These are phyloP conservation scores for Mustelus asterias DNA, from an alignment of 2,113 vertebrate species.

Conservation along the genomic window DNA sequence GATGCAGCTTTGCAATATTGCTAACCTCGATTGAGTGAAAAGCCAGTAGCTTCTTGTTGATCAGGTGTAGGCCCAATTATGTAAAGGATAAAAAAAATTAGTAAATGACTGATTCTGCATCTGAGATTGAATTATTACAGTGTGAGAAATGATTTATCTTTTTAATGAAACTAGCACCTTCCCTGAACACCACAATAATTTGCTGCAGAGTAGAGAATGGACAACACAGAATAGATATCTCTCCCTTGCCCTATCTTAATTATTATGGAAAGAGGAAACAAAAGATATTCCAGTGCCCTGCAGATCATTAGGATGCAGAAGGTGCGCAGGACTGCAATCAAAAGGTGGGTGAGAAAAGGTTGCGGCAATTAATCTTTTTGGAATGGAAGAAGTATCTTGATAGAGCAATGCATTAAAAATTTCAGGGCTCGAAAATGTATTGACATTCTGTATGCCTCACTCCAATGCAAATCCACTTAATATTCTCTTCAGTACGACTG, in stretches of 20 bases:
- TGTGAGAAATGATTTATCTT: neutral
- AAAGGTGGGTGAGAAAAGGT: neutral
- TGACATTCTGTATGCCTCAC: slow-evolving; percentile 7
- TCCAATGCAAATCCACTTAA: neutral
- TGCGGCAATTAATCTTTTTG: neutral
- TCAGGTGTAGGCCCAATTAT: neutral
- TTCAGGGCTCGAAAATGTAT: neutral
- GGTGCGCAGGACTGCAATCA: neutral
- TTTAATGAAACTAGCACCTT: neutral
- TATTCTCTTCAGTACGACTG: neutral
- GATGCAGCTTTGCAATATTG: neutral
- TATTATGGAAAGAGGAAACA: neutral
- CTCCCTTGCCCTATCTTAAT: neutral
- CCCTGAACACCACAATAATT: neutral
- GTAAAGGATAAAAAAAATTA: neutral
- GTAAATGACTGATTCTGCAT: neutral
- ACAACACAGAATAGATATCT: neutral
- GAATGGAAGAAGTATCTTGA: neutral
- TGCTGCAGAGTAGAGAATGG: too few relatives aligned
- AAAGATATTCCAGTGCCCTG: neutral
- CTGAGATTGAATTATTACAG: neutral
- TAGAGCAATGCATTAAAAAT: neutral
- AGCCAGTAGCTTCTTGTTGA: neutral
- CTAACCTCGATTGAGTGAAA: neutral
- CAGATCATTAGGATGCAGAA: neutral